Percentiles rank a stretch among this genome's conserved stretches.
phyloP scores from a whole-genome alignment of 2,797 vertebrate genomes.

The Bradypus variegatus region DNA sequence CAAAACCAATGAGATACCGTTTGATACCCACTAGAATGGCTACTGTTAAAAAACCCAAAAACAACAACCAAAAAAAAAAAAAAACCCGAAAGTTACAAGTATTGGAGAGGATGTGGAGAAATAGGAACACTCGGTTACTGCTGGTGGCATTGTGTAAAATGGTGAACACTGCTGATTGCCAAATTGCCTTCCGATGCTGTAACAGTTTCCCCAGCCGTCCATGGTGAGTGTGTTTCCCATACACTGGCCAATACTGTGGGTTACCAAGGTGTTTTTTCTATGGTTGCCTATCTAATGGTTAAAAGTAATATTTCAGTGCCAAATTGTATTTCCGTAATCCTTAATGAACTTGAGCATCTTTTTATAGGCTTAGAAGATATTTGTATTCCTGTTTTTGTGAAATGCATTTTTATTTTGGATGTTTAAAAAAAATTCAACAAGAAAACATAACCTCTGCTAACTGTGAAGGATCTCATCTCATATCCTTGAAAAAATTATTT shows the following conservation, averaged over 20 bases:
- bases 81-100: too few relatives aligned
- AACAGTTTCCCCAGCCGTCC: neutral
- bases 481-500: conserved; percentile 60
- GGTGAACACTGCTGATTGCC: neutral
- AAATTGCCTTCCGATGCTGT: neutral
- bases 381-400: neutral
- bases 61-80: too few relatives aligned
- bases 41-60: too few relatives aligned
- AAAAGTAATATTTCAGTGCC: neutral
- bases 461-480: conserved; percentile 49
- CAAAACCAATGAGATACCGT: too few relatives aligned
- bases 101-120: too few relatives aligned
- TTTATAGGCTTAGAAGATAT: conserved; percentile 7
- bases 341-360: neutral
- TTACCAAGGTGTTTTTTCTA: neutral
- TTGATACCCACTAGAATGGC: too few relatives aligned
- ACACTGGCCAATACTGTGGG: neutral
- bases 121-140: too few relatives aligned
- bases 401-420: conserved; percentile 31
- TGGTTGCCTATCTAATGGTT: neutral
- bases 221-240: neutral
- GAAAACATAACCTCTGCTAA: conserved; percentile 45
- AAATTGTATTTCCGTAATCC: conserved; percentile 6
- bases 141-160: too few relatives aligned
- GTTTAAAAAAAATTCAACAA: conserved; percentile 46